Percentiles rank a stretch among this genome's conserved stretches.
These are phyloP conservation scores for Tryphoninae sp. DNA, from an alignment of 2,888 invertebrate species.

Conservation along the genomic window DNA sequence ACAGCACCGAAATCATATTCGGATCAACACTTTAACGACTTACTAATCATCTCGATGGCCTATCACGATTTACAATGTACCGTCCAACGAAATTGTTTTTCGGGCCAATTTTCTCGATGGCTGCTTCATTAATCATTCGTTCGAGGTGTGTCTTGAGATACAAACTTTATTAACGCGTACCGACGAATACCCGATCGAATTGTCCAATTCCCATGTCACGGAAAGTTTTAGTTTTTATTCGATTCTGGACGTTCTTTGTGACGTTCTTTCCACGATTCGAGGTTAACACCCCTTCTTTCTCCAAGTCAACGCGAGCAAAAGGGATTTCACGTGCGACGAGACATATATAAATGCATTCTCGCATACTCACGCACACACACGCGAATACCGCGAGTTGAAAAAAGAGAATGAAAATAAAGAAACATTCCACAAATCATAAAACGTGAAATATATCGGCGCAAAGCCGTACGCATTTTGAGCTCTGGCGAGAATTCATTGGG, in stretches of 20 bases:
- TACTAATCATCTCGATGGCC: conserved; percentile 37
- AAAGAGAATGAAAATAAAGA: conserved; percentile 54
- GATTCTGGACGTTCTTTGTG: conserved; percentile 36
- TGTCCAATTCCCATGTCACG: background rate
- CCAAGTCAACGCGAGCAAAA: conserved; percentile 27
- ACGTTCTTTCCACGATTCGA: conserved; percentile 22
- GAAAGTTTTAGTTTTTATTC: conserved; percentile 16
- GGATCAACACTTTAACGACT: conserved; percentile 46
- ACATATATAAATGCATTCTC: conserved; percentile 4
- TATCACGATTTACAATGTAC: conserved; percentile 45
- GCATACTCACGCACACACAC: background rate
- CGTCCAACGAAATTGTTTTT: conserved; percentile 1
- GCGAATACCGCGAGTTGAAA: conserved; percentile 2
- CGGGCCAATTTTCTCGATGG: background rate
- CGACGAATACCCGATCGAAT: conserved; percentile 5
- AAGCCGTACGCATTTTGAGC: conserved; percentile 63
- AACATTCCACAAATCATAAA: conserved; percentile 78
- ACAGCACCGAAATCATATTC: background rate
- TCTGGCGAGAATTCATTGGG: conserved; percentile 66
- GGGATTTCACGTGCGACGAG: background rate
- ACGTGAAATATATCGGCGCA: conserved; percentile 75
- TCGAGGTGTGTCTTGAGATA: background rate
- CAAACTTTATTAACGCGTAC: background rate
- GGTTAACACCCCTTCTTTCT: conserved; percentile 29
- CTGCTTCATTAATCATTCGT: background rate